Evolutionary conservation across 2,888 invertebrate genomes (phyloP).

Genomic region (Stomorhina lunata): DNA sequence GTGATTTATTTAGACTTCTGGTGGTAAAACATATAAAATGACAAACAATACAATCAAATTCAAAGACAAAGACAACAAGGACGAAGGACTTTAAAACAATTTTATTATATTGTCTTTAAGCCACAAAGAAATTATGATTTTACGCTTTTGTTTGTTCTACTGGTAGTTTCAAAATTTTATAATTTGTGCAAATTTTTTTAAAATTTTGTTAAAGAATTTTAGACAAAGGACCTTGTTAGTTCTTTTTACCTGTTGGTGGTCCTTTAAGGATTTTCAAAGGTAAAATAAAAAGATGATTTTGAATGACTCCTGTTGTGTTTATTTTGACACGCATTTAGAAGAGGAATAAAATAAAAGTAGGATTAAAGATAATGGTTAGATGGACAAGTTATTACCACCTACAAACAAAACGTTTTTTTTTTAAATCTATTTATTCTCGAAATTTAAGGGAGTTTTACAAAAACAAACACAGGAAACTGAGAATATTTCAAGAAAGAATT

Average conservation of each 20-base stretch:
- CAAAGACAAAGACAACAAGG: no score
- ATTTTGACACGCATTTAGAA: conserved; percentile 55
- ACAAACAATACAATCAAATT: neutral
- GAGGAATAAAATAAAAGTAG: neutral
- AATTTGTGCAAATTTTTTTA: neutral
- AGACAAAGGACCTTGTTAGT: neutral
- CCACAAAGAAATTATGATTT: conserved; percentile 61
- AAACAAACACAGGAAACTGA: conserved; percentile 32
- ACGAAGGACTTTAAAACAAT: conserved; percentile 42
- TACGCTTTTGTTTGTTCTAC: neutral
- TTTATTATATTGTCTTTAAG: conserved; percentile 7
- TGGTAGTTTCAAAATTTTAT: neutral
- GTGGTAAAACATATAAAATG: conserved; percentile 25
- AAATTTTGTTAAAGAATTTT: neutral
- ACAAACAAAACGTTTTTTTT: conserved; percentile 24
- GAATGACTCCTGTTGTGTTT: conserved; percentile 46
- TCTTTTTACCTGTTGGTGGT: conserved; percentile 36
- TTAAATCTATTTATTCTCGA: no score
- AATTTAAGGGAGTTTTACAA: conserved; percentile 6
- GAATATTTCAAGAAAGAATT: neutral
- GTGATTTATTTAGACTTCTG: conserved; percentile 51
- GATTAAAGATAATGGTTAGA: no score
- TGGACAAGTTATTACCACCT: conserved; percentile 45
- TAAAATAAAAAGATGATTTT: neutral
- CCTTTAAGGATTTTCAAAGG: neutral